phyloP scores from a whole-genome alignment of 1,140 invertebrate genomes.

The Papilio helenus region DNA sequence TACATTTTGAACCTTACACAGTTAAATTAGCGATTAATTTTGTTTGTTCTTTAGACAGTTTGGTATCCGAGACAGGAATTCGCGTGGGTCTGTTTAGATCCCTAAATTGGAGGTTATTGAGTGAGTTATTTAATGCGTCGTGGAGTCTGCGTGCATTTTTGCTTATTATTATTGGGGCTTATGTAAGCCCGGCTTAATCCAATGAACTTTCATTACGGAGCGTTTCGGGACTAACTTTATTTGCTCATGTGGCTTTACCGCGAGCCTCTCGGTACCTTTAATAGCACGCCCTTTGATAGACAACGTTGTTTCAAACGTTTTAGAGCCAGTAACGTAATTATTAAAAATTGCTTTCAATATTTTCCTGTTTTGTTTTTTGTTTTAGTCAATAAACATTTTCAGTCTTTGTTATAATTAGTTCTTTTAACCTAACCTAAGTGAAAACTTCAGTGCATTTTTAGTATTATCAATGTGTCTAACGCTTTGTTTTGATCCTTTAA shows the following conservation, averaged over 20 bases:
- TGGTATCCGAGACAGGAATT: conserved; percentile 51
- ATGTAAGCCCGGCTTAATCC: conserved; percentile 74
- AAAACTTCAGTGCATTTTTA: too few species aligned
- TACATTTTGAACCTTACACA: neutral
- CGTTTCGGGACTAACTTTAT: conserved; percentile 75
- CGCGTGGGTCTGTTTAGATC: conserved; percentile 59
- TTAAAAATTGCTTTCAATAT: conserved; percentile 79
- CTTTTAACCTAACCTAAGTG: too few species aligned
- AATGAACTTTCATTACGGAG: conserved; percentile 78
- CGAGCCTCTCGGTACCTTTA: conserved; percentile 69
- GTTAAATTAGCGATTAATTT: neutral
- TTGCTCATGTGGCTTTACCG: conserved; percentile 68
- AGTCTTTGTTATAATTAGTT: neutral
- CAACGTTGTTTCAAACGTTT: conserved; percentile 62
- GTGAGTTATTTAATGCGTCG: conserved; percentile 76
- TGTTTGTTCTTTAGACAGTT: neutral
- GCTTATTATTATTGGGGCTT: conserved; percentile 78
- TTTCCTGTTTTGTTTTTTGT: conserved; percentile 26
- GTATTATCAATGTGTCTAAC: neutral
- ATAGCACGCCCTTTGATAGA: conserved; percentile 72
- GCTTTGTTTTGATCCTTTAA: neutral
- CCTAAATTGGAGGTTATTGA: conserved; percentile 79
- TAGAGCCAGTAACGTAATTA: conserved; percentile 72
- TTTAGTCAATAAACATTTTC: neutral
- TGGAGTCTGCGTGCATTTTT: conserved; percentile 78